Base-by-base conservation (phyloP, 2,888 invertebrate genomes). In the Netelia inedita region DNA sequence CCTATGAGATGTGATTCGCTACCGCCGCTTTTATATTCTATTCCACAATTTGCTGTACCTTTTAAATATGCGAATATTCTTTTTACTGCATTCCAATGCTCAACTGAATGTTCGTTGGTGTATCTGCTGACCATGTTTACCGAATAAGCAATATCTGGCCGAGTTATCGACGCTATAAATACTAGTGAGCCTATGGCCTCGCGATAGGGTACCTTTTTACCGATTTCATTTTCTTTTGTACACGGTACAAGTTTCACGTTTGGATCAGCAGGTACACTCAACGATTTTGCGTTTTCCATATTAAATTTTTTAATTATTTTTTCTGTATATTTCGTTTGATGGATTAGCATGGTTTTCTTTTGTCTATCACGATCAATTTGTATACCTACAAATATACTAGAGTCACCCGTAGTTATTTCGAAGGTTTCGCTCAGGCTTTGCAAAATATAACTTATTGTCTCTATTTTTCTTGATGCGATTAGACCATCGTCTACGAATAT, bases 401-500 rank as follows among this genome's bases (percentile, higher is more conserved):
- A 69, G 21, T 69, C 28, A n/a, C 69, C 53, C 16, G 23, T 53
- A 23, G 28, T 69, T 53, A 69, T 53, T 16, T 28, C n/a, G n/a
- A 69, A 69, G 6, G 28, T 55, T 14, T 69, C 28, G n/a, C 69
- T 69, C 23, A 16, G 14, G 53, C 69, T 53, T 21, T 21, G 11
- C 28, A 69, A 14, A 41, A 71, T 71, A 2, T n/a, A 23, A 2
- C 16, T 11, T 41, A 71, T 11, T 41, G 71, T 71, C 57, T 71
- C 57, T 71, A 57, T 35, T 5, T 41, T 57, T 28, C 11, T 5
- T 10, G 79, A 23, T 23, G 84, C 85, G n/a, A 88, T 76, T 9
- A 88, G 73, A 1, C 88, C 87, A 71, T 88, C 88, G 61, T 89
- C 89, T 11, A 89, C 89, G 76, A 85, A 89, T 1, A 89, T 23